Evolutionary conservation across 2,113 vertebrate species (phyloP), one percentile per base, ranked within the genome.

Genomic region (Uria aalge): DNA sequence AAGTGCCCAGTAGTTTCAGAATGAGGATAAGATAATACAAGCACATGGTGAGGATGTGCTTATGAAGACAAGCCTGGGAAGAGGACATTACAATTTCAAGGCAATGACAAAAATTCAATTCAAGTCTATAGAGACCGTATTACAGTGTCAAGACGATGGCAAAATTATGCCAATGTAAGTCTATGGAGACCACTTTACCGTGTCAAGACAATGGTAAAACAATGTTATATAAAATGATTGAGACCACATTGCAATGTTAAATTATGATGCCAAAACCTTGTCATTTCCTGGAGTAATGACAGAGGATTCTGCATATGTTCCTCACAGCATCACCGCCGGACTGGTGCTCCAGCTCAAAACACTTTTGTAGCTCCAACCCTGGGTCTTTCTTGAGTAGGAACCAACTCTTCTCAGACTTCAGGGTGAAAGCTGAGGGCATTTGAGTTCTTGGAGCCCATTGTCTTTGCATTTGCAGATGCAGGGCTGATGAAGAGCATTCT

Each of bases 81-180:
- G 97, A 97, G 98, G 98, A 98, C 98, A 98, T 98, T 98, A 98
- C 97, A 88, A 97, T 98, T 98, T 98, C 98, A 98, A 98, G 97
- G 88, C 98, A 97, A 96, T 98, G 98, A 98, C 98, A 98, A 98
- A 98, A 98, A 98, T 98, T 98, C 95, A 98, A 97, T 98, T 98
- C 96, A 98, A 97, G 96, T 98, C 98, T 98, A 92, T 97, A 98
- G 98, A 98, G 98, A 98, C 98, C 71, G 45, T 97, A 98, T 98
- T 98, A 98, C 97, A 97, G 91, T 97, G 98, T 98, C 98, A 98
- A 98, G 98, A 97, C 97, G 55, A 97, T 98, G 96, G 98, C 95
- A 98, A 98, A 98, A 98, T 98, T 98, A 98, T 97, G 97, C 97
- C 97, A 97, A 88, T 95, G 96, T 76, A 97, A 98, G 96, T 97